phyloP scores from a whole-genome alignment of 2,113 vertebrate genomes.

The Silurus asotus region DNA sequence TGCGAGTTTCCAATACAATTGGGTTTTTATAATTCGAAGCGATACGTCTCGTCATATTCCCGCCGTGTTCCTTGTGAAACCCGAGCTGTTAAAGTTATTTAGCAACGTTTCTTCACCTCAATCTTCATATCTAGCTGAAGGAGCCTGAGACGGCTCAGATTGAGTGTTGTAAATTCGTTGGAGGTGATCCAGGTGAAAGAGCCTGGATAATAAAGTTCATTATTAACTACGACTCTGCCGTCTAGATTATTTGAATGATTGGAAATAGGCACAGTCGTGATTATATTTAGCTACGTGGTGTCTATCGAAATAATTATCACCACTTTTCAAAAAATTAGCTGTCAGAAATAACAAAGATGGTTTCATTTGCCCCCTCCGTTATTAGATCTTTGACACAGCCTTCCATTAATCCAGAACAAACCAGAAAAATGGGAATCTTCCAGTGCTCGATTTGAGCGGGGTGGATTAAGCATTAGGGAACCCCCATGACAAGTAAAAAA shows the following conservation, averaged over 20 bases:
- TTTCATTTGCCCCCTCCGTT: neutral
- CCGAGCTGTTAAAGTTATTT: neutral
- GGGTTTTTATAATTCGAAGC: neutral
- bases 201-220: constrained; percentile 14
- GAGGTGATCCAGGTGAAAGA: constrained; percentile 1
- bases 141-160: neutral
- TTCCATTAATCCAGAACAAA: neutral
- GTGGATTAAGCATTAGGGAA: no score
- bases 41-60: neutral
- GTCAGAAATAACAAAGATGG: neutral
- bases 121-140: neutral
- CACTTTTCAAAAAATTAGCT: neutral
- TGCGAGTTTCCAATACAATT: neutral
- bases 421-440: neutral
- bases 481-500: no score
- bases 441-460: no score
- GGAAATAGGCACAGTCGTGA: neutral
- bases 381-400: neutral
- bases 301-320: neutral
- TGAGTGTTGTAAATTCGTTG: neutral
- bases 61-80: neutral
- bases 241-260: neutral
- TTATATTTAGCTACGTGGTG: no score
- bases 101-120: neutral
- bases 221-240: neutral